These are phyloP conservation scores for Oscheius onirici DNA, from an alignment of 2,888 invertebrate species.

Conservation along the genomic window DNA sequence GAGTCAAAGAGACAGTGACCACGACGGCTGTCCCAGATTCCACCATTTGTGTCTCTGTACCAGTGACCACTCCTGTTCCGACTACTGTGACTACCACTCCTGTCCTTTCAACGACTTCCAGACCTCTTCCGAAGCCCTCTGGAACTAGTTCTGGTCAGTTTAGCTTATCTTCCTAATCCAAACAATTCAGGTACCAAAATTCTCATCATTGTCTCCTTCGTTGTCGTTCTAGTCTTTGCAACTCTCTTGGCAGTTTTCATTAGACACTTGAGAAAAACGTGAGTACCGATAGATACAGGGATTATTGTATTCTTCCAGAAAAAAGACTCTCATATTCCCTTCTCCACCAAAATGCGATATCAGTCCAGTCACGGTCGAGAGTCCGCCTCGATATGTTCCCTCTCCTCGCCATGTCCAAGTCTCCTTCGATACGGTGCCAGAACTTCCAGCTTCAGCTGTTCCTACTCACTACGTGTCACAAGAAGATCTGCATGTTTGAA, in stretches of 20 bases:
- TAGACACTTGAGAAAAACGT: neutral
- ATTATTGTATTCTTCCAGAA: neutral
- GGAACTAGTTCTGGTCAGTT: neutral
- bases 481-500: conserved; percentile 11
- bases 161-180: too few relatives aligned
- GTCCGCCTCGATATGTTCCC: conserved; percentile 2
- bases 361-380: neutral
- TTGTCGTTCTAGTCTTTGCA: neutral
- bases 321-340: neutral
- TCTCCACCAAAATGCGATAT: conserved; percentile 8
- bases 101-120: neutral
- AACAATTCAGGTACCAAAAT: too few relatives aligned
- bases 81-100: neutral
- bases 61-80: too few relatives aligned
- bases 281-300: neutral
- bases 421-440: neutral
- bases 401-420: neutral
- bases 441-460: neutral
- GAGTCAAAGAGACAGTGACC: neutral
- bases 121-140: neutral
- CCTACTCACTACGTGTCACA: conserved; percentile 7
- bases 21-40: neutral
- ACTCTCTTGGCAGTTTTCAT: neutral
- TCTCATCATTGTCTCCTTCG: neutral
- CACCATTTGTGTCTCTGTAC: too few relatives aligned